These are phyloP conservation scores for Karalla daura DNA, from an alignment of 2,797 vertebrate genomes.

Conservation along the genomic window DNA sequence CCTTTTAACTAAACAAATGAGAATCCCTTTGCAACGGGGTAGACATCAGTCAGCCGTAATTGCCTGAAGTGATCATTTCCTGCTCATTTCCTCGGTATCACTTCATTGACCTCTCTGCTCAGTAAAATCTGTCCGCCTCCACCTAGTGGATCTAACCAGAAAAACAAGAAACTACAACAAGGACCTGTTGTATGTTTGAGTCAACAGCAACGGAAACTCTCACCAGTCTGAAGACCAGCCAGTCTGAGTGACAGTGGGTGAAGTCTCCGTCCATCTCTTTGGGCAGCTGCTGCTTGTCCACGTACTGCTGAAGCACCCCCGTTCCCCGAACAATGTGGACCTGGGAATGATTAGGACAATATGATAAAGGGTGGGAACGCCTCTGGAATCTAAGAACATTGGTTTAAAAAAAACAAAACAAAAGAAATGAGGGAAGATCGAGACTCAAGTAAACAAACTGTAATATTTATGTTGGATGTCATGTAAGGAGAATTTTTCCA, in stretches of 20 bases:
- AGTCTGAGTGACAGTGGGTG: constrained; percentile 81
- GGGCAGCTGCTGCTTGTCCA: constrained; percentile 84
- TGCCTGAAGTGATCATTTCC: constrained; percentile 7
- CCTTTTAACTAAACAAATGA: not conserved
- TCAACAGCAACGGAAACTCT: constrained; percentile 3
- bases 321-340: constrained; percentile 79
- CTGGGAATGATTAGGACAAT: constrained; percentile 45
- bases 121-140: not conserved
- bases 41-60: not conserved
- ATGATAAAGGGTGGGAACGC: not conserved
- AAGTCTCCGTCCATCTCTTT: constrained; percentile 83
- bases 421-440: no score
- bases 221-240: constrained; percentile 86
- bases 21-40: not conserved
- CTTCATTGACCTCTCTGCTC: not conserved
- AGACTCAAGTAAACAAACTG: not conserved
- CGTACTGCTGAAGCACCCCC: constrained; percentile 80
- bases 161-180: not conserved
- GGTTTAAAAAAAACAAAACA: not conserved
- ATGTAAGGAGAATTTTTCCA: no score
- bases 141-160: not conserved
- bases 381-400: not conserved
- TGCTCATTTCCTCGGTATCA: not conserved
- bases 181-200: no score
- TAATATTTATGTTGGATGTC: no score